Evolutionary conservation across 1,140 invertebrate genomes (phyloP).

Genomic region (Platyscapa corneri): DNA sequence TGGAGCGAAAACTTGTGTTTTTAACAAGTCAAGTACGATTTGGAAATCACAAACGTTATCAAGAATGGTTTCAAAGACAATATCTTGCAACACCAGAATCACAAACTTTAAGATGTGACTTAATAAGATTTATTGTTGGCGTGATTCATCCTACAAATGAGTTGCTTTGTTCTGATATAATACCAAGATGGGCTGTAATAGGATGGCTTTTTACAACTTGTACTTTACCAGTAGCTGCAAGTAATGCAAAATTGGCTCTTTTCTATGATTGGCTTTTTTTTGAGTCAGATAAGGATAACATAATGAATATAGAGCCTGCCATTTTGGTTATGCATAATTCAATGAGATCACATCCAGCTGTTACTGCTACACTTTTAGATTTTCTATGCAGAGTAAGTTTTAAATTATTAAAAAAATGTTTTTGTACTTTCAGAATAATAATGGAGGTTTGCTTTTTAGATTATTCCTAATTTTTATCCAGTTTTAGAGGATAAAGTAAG

Average conservation of each 20-base stretch:
- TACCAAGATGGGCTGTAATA: conserved; percentile 98
- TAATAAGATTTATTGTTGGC: conserved; percentile 97
- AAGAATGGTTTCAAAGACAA: conserved; percentile 98
- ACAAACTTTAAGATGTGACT: conserved; percentile 94
- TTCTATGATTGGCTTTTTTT: conserved; percentile 99
- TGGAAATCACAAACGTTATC: conserved; percentile 97
- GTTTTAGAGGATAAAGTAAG: conserved; percentile 88
- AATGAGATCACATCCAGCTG: conserved; percentile 94
- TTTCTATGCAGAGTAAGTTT: conserved; percentile 89
- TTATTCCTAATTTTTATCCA: conserved; percentile 95
- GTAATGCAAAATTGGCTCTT: conserved; percentile 95
- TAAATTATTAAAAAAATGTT: conserved; percentile 37
- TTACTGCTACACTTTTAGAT: conserved; percentile 95
- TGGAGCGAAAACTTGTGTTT: conserved; percentile 96
- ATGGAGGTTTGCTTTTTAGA: conserved; percentile 76
- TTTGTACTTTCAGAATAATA: not conserved
- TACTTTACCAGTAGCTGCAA: conserved; percentile 93
- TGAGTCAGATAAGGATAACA: conserved; percentile 96
- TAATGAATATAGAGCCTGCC: conserved; percentile 99
- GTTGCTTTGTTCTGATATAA: conserved; percentile 97
- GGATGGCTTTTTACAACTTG: conserved; percentile 98
- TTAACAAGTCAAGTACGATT: conserved; percentile 94
- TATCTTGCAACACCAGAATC: conserved; percentile 98
- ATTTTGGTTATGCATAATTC: conserved; percentile 99
- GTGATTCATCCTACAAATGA: conserved; percentile 99